phyloP scores from a whole-genome alignment of 2,888 invertebrate species.

The Exocentrus adspersus region DNA sequence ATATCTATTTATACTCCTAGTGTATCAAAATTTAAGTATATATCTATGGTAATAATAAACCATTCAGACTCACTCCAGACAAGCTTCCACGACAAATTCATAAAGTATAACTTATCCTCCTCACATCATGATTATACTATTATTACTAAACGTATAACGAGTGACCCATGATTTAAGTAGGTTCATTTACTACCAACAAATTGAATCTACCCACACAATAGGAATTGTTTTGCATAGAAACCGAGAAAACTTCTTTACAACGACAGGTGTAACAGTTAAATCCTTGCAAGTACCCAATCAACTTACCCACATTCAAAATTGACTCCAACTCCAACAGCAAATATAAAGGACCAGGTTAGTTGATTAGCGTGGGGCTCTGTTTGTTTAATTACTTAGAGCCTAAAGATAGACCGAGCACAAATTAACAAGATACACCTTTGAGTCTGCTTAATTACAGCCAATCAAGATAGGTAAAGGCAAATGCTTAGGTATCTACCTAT shows the following conservation, averaged over 20 bases:
- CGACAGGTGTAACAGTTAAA: conserved; percentile 17
- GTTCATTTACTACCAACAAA: no score
- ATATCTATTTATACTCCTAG: no score
- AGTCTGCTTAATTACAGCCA: conserved; percentile 50
- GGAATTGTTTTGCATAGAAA: conserved; percentile 8
- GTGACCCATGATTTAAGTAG: no score
- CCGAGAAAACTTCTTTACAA: conserved; percentile 17
- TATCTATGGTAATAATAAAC: no score
- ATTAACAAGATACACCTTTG: conserved; percentile 52
- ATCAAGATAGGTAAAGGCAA: conserved; percentile 40
- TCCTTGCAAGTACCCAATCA: conserved; percentile 1
- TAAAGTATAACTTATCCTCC: no score
- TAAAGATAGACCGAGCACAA: conserved; percentile 45
- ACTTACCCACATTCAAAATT: conserved; percentile 14
- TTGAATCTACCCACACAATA: no score
- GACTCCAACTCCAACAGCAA: conserved; percentile 17
- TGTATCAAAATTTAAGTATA: no score
- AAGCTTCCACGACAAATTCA: no score
- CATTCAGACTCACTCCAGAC: no score
- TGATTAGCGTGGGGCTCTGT: conserved; percentile 50
- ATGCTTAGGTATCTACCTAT: neutral
- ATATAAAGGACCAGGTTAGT: conserved; percentile 35
- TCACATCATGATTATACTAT: no score
- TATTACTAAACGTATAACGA: no score
- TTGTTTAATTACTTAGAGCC: conserved; percentile 51